phyloP scores from a whole-genome alignment of 2,113 vertebrate species.

The Grantiella picta region DNA sequence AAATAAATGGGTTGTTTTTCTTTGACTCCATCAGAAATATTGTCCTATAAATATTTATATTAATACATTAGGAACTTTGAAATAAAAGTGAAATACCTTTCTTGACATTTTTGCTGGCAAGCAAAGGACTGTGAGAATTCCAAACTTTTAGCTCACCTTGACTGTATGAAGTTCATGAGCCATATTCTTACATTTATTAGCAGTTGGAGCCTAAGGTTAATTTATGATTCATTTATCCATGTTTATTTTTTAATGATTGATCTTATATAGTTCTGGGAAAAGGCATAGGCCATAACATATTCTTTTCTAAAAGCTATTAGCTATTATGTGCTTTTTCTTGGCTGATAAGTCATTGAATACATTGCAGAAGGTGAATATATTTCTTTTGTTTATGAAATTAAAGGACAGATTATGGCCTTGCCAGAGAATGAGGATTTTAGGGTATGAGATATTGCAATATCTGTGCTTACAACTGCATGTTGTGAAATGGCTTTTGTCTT shows the following conservation, averaged over 20 bases:
- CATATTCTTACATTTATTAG: constrained; percentile 26
- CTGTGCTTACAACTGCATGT: not conserved
- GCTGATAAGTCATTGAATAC: not conserved
- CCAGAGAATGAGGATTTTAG: not conserved
- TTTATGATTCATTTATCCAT: constrained; percentile 40
- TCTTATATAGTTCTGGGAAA: constrained; percentile 21
- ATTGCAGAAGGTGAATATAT: not conserved
- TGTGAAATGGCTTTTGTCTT: not conserved
- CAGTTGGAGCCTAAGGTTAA: constrained; percentile 14
- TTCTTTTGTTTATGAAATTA: not conserved
- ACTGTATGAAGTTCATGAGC: constrained; percentile 24
- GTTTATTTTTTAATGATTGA: constrained; percentile 59
- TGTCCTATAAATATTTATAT: constrained; percentile 69
- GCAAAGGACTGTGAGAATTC: constrained; percentile 14
- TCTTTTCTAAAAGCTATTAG: not conserved
- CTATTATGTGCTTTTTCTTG: not conserved
- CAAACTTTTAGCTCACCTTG: constrained; percentile 48
- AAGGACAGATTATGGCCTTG: not conserved
- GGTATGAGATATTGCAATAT: not conserved
- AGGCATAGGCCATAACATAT: not conserved
- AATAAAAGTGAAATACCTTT: constrained; percentile 52
- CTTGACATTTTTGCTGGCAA: constrained; percentile 50
- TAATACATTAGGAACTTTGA: constrained; percentile 50
- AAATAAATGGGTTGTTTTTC: constrained; percentile 64
- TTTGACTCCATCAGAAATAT: constrained; percentile 66